Conservation (phyloP, 30 jellyfish, hydroid and myxozoan species). For the Chrysaora quinquecirrha region DNA sequence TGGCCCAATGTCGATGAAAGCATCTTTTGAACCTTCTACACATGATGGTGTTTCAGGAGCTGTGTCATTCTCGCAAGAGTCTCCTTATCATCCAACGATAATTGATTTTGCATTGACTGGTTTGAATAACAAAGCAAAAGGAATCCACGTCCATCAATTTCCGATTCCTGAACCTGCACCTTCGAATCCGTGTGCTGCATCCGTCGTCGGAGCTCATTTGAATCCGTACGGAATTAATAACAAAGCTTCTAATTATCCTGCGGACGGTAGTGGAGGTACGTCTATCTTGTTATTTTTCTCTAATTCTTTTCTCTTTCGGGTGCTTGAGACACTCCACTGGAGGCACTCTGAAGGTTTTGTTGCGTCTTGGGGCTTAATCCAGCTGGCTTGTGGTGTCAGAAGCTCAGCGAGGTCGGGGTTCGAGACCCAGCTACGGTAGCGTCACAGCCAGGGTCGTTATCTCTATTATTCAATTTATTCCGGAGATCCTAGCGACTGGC, state of each 20-base stretch:
- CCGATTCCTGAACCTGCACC: constrained; percentile 83
- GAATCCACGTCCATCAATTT: constrained; percentile 80
- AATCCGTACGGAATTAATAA: constrained; percentile 71
- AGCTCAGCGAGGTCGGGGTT: no score
- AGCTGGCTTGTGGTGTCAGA: no score
- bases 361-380: no score
- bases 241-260: constrained; percentile 53
- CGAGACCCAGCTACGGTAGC: no score
- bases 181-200: constrained; percentile 61
- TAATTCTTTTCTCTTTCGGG: neutral
- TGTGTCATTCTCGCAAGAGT: constrained; percentile 70
- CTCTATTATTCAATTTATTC: no score
- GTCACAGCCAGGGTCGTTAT: no score
- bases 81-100: constrained; percentile 90
- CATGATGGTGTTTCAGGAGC: constrained; percentile 77
- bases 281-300: neutral
- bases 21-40: constrained; percentile 36
- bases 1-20: constrained; percentile 71
- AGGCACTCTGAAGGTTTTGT: no score
- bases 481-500: no score
- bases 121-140: constrained; percentile 59
- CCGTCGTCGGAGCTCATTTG: constrained; percentile 87
- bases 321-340: no score
- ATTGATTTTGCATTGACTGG: constrained; percentile 44
- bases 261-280: constrained; percentile 43